Evolutionary conservation across 2,888 invertebrate genomes (phyloP).

Genomic region (Anaspis maculata): DNA sequence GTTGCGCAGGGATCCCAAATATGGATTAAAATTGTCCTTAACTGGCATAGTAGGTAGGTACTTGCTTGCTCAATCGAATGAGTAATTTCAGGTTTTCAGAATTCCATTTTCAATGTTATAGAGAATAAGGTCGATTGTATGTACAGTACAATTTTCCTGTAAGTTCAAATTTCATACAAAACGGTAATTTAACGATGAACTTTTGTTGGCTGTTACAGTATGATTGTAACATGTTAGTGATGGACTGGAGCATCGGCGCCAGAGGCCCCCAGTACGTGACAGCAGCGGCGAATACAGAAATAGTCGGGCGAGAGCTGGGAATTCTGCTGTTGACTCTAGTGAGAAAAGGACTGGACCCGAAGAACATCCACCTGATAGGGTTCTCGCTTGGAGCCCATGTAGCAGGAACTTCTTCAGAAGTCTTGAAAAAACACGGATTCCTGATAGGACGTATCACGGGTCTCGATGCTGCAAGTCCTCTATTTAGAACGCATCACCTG

Average conservation of each 20-base stretch:
- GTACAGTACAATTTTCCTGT: too few species aligned
- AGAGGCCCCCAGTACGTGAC: conserved; percentile 47
- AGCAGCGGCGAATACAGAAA: conserved; percentile 53
- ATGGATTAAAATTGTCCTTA: too few species aligned
- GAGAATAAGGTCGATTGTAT: too few species aligned
- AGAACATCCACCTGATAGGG: conserved; percentile 47
- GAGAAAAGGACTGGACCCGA: conserved; percentile 40
- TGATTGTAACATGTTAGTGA: conserved; percentile 46
- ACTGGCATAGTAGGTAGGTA: too few species aligned
- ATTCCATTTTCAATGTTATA: too few species aligned
- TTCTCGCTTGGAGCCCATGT: conserved; percentile 56
- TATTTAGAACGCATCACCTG: conserved; percentile 54
- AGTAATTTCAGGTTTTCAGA: too few species aligned
- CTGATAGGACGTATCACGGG: conserved; percentile 52
- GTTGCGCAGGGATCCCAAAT: too few species aligned
- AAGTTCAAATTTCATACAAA: too few species aligned
- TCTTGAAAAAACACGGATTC: conserved; percentile 42
- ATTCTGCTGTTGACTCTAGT: conserved; percentile 46
- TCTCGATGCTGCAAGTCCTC: conserved; percentile 76
- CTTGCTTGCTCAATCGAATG: too few species aligned
- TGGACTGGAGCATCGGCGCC: conserved; percentile 53
- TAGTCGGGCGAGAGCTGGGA: conserved; percentile 51
- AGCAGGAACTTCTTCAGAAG: conserved; percentile 51
- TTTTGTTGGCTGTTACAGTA: too few species aligned
- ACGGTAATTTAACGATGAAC: too few species aligned